Conservation (phyloP, 23 tunicate genomes). For the Styela clava region DNA sequence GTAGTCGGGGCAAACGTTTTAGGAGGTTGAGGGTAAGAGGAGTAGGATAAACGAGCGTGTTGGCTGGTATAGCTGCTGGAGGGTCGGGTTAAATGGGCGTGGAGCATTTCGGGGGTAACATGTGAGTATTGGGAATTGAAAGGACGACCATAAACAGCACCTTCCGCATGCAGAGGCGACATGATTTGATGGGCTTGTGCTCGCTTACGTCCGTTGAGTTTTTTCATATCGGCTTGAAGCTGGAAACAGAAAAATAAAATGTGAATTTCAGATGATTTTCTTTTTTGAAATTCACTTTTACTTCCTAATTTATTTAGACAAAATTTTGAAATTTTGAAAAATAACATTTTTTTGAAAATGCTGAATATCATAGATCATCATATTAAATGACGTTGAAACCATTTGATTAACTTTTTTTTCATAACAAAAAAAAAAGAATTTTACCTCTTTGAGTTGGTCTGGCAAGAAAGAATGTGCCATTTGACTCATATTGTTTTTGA, state of each 20-base stretch:
- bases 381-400: too few species aligned
- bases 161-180: not conserved
- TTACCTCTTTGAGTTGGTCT: not conserved
- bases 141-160: not conserved
- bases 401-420: too few species aligned
- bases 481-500: conserved; percentile 24
- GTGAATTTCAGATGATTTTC: not conserved
- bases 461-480: conserved; percentile 20
- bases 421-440: not conserved
- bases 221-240: conserved; percentile 14
- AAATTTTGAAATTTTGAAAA: not conserved
- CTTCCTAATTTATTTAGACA: not conserved
- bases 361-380: too few species aligned
- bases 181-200: not conserved
- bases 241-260: not conserved
- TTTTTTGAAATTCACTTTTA: too few species aligned
- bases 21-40: not conserved
- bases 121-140: not conserved
- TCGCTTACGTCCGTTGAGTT: not conserved
- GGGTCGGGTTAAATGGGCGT: not conserved
- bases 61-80: not conserved
- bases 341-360: not conserved
- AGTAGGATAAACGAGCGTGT: not conserved
- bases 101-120: not conserved
- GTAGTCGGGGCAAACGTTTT: not conserved